Conservation (phyloP, 2,113 vertebrate species). For the Strigops habroptila region DNA sequence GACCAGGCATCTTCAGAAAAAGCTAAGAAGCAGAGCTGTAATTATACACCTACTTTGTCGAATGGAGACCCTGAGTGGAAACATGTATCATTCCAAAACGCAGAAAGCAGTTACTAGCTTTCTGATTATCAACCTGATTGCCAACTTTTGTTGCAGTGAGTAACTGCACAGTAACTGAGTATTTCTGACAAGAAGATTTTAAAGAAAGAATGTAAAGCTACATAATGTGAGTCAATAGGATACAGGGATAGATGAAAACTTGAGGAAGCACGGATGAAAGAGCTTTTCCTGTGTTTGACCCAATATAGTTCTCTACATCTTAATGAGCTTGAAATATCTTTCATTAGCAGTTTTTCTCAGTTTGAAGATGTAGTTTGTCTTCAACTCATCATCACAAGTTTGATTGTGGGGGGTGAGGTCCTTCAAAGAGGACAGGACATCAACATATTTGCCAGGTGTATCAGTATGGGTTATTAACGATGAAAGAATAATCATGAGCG, state of each 20-base stretch:
- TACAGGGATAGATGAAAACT: neutral
- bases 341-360: neutral
- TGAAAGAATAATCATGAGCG: neutral
- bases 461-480: neutral
- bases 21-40: neutral
- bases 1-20: neutral
- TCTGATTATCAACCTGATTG: neutral
- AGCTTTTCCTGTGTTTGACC: neutral
- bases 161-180: neutral
- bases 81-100: neutral
- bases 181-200: neutral
- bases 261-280: neutral
- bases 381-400: neutral
- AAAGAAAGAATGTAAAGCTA: neutral
- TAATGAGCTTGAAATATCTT: neutral
- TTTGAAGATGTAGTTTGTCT: neutral
- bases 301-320: neutral
- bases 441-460: neutral
- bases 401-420: neutral
- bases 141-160: neutral
- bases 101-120: neutral
- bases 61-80: neutral
- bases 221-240: neutral
- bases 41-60: neutral
- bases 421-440: neutral